Evolutionary conservation across 2,797 vertebrate species (phyloP).

Genomic region (Pseudopleuronectes americanus): DNA sequence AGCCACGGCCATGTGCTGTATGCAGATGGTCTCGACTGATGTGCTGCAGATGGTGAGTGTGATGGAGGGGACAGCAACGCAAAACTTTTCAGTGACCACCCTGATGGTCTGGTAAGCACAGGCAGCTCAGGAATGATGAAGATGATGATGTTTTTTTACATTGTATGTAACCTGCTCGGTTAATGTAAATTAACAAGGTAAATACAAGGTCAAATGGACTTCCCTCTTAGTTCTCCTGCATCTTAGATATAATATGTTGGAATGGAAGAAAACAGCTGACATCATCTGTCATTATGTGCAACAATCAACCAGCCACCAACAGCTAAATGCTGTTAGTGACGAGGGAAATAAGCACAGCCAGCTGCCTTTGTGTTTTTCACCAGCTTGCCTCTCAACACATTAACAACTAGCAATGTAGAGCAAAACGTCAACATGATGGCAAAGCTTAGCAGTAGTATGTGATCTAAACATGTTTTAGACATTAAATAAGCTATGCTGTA

Average conservation of each 20-base stretch:
- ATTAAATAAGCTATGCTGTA: constrained; percentile 27
- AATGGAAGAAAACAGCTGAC: constrained; percentile 3
- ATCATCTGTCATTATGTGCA: constrained; percentile 34
- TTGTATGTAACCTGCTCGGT: constrained; percentile 1
- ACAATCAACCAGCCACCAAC: constrained; percentile 50
- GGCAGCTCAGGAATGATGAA: constrained; percentile 11
- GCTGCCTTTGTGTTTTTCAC: constrained; percentile 42
- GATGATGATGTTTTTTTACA: not conserved
- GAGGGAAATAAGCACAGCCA: constrained; percentile 54
- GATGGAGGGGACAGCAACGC: constrained; percentile 13
- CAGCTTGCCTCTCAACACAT: constrained; percentile 36
- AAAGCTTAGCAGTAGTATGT: constrained; percentile 33
- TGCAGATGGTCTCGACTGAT: constrained; percentile 99
- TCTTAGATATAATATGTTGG: too few species aligned
- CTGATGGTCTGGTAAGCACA: constrained; percentile 11
- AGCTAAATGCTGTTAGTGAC: constrained; percentile 43
- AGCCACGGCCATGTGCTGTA: constrained; percentile 99
- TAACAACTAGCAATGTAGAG: constrained; percentile 29
- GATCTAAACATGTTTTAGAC: too few species aligned
- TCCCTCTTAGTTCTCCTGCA: too few species aligned
- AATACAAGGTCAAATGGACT: too few species aligned
- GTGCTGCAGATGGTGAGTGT: constrained; percentile 97
- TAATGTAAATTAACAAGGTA: constrained; percentile 2
- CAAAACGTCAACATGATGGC: constrained; percentile 3
- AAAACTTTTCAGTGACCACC: constrained; percentile 36